Conservation (phyloP, 2,888 invertebrate genomes). For the Drosophila borealis region DNA sequence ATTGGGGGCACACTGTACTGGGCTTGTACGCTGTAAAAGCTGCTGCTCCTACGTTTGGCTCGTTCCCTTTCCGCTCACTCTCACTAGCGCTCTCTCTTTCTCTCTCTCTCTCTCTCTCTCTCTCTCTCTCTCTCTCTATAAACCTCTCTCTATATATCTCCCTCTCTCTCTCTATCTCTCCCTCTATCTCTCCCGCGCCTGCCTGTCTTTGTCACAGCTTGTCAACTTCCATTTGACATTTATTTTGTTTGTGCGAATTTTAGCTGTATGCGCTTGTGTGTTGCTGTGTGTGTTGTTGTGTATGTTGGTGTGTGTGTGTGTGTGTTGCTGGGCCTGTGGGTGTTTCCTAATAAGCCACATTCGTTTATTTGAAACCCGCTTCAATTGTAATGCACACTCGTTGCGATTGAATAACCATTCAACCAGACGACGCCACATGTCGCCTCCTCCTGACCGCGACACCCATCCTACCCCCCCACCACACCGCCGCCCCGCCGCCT, state of each 20-base stretch:
- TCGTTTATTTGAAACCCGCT: slow-evolving; percentile 79
- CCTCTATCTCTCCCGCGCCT: neutral
- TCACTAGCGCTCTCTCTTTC: no score
- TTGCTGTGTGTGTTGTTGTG: slow-evolving; percentile 11
- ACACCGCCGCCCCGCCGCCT: neutral
- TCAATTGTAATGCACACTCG: slow-evolving; percentile 70
- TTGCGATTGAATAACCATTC: slow-evolving; percentile 72
- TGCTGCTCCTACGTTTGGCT: neutral
- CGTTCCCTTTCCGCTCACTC: neutral
- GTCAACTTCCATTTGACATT: slow-evolving; percentile 79
- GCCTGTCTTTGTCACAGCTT: slow-evolving; percentile 57
- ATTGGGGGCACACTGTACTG: slow-evolving; percentile 6
- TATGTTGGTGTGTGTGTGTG: slow-evolving; percentile 21
- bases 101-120: neutral
- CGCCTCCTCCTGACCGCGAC: neutral
- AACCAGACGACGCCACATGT: slow-evolving; percentile 41
- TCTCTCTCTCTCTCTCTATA: neutral
- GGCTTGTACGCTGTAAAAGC: neutral
- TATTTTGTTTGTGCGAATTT: slow-evolving; percentile 58
- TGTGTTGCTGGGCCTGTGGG: slow-evolving; percentile 19
- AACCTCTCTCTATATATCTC: neutral
- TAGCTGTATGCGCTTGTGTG: slow-evolving; percentile 3
- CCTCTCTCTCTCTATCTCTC: neutral
- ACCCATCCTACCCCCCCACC: neutral
- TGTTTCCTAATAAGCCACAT: slow-evolving; percentile 74